A percentile compares a stretch with the other conserved stretches of the same genome.
phyloP scores from a whole-genome alignment of 2,113 vertebrate genomes.

The Australoheros scitulus region DNA sequence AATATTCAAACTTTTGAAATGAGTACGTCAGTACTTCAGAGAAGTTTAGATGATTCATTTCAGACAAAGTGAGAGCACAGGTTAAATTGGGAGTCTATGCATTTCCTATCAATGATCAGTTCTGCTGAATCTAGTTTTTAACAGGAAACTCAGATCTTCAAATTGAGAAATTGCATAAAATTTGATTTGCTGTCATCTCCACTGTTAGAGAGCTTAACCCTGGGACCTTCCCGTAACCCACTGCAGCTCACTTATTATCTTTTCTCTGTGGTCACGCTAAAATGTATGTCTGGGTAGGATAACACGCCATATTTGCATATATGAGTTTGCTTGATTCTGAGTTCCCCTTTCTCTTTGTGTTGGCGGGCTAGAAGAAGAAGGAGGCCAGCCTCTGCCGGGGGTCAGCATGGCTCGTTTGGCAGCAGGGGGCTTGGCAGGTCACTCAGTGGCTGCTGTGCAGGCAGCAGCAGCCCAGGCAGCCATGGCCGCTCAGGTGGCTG shows the following conservation, averaged over 20 bases:
- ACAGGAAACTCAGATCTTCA: background rate
- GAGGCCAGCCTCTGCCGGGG: constrained; percentile 76
- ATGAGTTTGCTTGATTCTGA: background rate
- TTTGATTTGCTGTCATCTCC: background rate
- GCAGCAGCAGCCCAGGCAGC: constrained; percentile 85
- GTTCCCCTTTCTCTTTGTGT: background rate
- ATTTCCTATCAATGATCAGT: background rate
- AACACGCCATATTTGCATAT: background rate
- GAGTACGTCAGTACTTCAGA: background rate
- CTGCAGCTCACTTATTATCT: background rate
- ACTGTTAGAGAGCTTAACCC: background rate
- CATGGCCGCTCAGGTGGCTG: constrained; percentile 87
- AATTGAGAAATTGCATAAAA: background rate
- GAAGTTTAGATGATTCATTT: background rate
- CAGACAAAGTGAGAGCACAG: background rate
- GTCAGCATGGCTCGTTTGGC: constrained; percentile 81
- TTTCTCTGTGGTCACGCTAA: background rate
- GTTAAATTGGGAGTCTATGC: background rate
- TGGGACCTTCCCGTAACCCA: background rate
- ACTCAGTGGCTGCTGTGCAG: constrained; percentile 87
- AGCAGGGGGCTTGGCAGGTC: constrained; percentile 80
- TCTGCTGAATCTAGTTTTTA: background rate
- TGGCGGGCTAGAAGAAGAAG: constrained; percentile 85
- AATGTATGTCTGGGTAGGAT: background rate
- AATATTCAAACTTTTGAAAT: background rate